Base-by-base conservation (phyloP, 2,113 vertebrate genomes). In the Hystrix cristata region DNA sequence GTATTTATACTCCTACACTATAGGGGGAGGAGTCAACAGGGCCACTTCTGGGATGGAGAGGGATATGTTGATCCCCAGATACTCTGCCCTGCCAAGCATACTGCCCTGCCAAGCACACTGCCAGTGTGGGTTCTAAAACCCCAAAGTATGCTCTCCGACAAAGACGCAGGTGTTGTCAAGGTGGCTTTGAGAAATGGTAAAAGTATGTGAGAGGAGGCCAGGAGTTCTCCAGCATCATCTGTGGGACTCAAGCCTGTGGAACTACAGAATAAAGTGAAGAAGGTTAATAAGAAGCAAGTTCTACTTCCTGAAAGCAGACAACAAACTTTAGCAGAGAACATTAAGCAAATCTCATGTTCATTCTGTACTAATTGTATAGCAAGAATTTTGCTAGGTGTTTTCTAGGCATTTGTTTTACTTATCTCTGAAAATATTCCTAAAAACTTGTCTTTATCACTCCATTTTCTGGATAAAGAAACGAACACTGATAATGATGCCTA, bases 141-240 rank as follows among this genome's bases (percentile, higher is more conserved):
- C 43, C 19, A 43, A 92, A 23, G 34, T 2, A 0, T 78, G 53
- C 27, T 60, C 7, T 91, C 34, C 43, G n/a, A 19, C 2, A 31
- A 74, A 57, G 83, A 78, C 0, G 9, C 25, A 48, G 29, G 19
- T 82, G 9, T 57, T 48, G 46, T 59, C 74, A 59, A 19, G 23
- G 7, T 27, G 19, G 59, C 46, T 13, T 90, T 92, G 31, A 16
- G 11, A 67, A 88, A 27, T 34, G 19, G 23, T 25, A 69, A 51
- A 38, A 67, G 55, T 55, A 4, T 19, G 19, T 13, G 9, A 51
- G 59, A 43, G 38, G 25, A n/a, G 64, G 59, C 74, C 1, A 29
- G 21, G 46, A 3, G 14, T 15, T 3, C 7, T 15, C n/a, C 16
- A 31, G 0, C 1, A 10, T 0, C 19, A 0, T 55, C 10, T 27